phyloP scores from a whole-genome alignment of 2,888 invertebrate genomes.

The Camponotus fellah region DNA sequence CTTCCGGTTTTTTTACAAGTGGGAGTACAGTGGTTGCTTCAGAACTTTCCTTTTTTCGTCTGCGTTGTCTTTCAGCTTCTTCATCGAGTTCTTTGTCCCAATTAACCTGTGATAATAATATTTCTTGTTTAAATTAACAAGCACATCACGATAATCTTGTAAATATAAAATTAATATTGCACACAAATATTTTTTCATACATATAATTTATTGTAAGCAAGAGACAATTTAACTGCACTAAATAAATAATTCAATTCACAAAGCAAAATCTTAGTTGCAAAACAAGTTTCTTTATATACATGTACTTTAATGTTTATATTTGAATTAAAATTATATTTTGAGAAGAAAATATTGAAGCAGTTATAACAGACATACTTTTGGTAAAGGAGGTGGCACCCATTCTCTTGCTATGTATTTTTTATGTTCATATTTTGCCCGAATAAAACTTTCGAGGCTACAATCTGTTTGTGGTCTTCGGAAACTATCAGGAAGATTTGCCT shows the following conservation, averaged over 20 bases:
- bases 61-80: slow-evolving; percentile 93
- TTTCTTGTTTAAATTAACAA: background rate
- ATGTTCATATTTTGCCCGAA: slow-evolving; percentile 99
- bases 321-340: background rate
- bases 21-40: slow-evolving; percentile 86
- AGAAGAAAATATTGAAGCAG: slow-evolving; percentile 10
- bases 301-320: background rate
- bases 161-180: background rate
- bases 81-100: slow-evolving; percentile 96
- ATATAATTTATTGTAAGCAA: no score
- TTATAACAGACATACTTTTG: slow-evolving; percentile 88
- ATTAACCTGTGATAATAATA: slow-evolving; percentile 84
- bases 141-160: background rate
- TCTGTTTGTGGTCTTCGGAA: slow-evolving; percentile 98
- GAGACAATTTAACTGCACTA: background rate
- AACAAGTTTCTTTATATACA: background rate
- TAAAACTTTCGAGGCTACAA: slow-evolving; percentile 97
- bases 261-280: background rate
- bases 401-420: slow-evolving; percentile 99
- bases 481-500: slow-evolving; percentile 98
- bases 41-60: slow-evolving; percentile 92
- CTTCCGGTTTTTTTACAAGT: slow-evolving; percentile 84
- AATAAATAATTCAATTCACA: background rate
- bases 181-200: background rate
- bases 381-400: slow-evolving; percentile 96